These are phyloP conservation scores for Pseudotriccus pelzelni DNA, from an alignment of 2,797 vertebrate species.

Conservation along the genomic window DNA sequence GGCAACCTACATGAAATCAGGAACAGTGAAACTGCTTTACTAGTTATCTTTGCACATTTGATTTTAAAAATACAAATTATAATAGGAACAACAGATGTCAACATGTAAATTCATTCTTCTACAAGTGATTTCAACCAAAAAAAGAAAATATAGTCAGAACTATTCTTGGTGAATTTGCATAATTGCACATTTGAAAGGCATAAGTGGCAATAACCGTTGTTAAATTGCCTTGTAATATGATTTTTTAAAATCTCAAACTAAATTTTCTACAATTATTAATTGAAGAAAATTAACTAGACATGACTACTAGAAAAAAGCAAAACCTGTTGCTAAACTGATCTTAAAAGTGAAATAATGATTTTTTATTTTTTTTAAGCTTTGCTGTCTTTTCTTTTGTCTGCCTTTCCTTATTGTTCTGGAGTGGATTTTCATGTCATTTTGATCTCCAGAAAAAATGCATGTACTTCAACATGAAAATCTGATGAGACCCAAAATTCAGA, in stretches of 20 bases:
- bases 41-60: not conserved
- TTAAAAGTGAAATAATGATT: not conserved
- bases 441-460: not conserved
- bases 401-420: not conserved
- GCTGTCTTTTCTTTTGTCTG: not conserved
- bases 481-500: not conserved
- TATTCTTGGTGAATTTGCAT: not conserved
- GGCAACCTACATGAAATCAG: not conserved
- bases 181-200: not conserved
- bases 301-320: not conserved
- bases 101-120: not conserved
- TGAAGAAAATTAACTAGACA: not conserved
- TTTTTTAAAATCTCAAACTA: not conserved
- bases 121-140: not conserved
- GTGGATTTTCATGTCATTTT: not conserved
- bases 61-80: not conserved
- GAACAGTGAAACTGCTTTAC: not conserved
- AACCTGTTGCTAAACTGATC: not conserved
- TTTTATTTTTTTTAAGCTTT: not conserved
- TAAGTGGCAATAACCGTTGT: not conserved
- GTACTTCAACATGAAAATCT: not conserved
- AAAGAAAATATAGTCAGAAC: not conserved
- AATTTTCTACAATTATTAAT: not conserved
- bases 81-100: not conserved
- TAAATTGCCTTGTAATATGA: conserved; percentile 16